A percentile compares a stretch with the other conserved stretches of the same genome.
Conservation (phyloP, 2,888 invertebrate species). For the Plutella xylostella region DNA sequence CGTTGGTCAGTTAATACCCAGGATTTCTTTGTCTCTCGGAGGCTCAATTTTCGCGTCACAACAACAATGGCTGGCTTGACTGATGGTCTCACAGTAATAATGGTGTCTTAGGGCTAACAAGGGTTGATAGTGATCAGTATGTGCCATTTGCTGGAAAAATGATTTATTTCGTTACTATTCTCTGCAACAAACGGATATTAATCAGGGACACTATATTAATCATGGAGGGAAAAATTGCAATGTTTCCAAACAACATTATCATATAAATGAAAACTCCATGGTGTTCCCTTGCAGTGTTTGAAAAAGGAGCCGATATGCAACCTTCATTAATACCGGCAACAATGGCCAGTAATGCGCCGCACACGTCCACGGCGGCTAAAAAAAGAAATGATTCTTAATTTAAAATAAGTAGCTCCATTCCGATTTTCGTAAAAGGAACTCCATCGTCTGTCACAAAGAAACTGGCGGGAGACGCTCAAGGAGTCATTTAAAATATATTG, state of each 20-base stretch:
- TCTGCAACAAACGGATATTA: too few species aligned
- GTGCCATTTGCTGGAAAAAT: conserved; percentile 5
- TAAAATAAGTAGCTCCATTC: conserved; percentile 41
- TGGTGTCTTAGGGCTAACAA: conserved; percentile 10
- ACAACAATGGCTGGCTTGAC: conserved; percentile 9
- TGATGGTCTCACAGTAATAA: conserved; percentile 9
- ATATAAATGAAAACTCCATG: too few species aligned
- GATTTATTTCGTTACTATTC: too few species aligned
- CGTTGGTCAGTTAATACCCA: too few species aligned
- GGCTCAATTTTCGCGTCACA: conserved; percentile 8
- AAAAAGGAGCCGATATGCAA: conserved; percentile 29
- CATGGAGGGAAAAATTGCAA: too few species aligned
- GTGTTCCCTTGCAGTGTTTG: too few species aligned
- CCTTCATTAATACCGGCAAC: conserved; percentile 57
- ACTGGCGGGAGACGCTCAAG: conserved; percentile 42
- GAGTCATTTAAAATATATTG: conserved; percentile 68
- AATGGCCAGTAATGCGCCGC: conserved; percentile 62
- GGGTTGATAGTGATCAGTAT: background rate
- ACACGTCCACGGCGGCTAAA: conserved; percentile 62
- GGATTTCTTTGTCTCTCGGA: conserved; percentile 13
- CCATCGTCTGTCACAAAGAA: conserved; percentile 53
- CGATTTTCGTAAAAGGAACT: conserved; percentile 43
- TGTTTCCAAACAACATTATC: too few species aligned
- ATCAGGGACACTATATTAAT: too few species aligned
- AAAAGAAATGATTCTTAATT: conserved; percentile 56